A percentile compares a stretch with the other conserved stretches of the same genome.
Conservation (phyloP, 1,140 invertebrate genomes). For the Aradophagus sp. region DNA sequence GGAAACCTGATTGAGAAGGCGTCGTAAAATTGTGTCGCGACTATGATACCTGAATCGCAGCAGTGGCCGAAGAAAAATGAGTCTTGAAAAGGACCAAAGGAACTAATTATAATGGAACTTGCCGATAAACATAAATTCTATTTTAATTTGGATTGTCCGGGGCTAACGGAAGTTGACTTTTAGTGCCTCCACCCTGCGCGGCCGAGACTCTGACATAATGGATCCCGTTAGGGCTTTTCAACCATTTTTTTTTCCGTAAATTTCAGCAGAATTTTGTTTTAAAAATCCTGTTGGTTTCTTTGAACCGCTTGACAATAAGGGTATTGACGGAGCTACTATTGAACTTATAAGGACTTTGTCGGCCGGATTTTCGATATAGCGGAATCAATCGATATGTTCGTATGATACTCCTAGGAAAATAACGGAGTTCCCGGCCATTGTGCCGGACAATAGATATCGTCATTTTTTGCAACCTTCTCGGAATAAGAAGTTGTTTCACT, state of each 20-base stretch:
- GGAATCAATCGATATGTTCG: constrained; percentile 24
- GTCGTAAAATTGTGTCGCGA: constrained; percentile 27
- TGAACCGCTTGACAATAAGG: constrained; percentile 22
- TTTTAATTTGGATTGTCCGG: constrained; percentile 45
- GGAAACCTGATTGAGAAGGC: constrained; percentile 18
- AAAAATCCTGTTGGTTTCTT: constrained; percentile 39
- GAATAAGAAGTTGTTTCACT: too few relatives aligned
- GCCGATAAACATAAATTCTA: constrained; percentile 44
- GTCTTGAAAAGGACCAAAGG: too few relatives aligned
- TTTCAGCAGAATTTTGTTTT: constrained; percentile 27
- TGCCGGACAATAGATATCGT: not conserved
- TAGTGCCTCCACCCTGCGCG: constrained; percentile 29
- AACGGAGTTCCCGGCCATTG: constrained; percentile 13
- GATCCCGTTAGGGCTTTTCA: constrained; percentile 34
- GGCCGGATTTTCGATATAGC: constrained; percentile 22
- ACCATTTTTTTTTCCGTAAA: constrained; percentile 14
- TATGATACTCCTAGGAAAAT: constrained; percentile 14
- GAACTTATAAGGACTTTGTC: constrained; percentile 34
- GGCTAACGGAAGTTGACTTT: constrained; percentile 49
- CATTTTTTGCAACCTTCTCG: constrained; percentile 4
- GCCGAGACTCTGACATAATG: constrained; percentile 25
- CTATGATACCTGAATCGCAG: constrained; percentile 20
- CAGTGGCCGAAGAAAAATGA: too few relatives aligned
- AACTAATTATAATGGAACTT: constrained; percentile 44
- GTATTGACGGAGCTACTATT: constrained; percentile 18